Evolutionary conservation across 2,888 invertebrate species (phyloP), one percentile per base, ranked within the genome.

Genomic region (Andricus quercusramuli): DNA sequence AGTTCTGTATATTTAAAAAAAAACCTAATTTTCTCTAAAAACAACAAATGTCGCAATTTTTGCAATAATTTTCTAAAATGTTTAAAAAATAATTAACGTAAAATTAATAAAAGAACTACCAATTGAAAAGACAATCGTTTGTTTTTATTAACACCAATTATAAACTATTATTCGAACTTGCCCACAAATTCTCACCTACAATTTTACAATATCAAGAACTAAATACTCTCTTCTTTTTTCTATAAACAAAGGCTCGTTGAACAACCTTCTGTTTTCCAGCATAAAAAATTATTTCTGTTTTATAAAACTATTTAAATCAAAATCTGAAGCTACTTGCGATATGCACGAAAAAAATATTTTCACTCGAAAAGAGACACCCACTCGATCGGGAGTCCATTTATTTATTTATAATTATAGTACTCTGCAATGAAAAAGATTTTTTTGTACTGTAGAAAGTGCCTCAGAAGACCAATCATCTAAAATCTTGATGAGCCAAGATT

Each of bases 61-160:
- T 0, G 15, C 44, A 47, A 47, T 47, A 47, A 3, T 47, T 47
- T 15, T 17, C 4, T 13, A 47, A 15, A 15, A 47, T 1, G 20
- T 9, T 44, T 6, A 22, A 3, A 37, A 56, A 74, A 32, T 29
- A 44, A 17, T 47, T 3, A 17, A 5, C 47, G 29, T 32, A 5
- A 32, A 32, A 29, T 56, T 20, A 29, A 74, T 47, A 4, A 41
- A 74, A 51, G 15, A 51, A 51, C 6, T 13, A 74, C 9, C 1
- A n/a, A 32, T 37, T 32, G 29, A 56, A 74, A 74, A 74, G 56
- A 74, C 74, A 74, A 56, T 74, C 74, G n/a, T 56, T 74, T 32
- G 32, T 74, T 74, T 68, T 74, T 74, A 74, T 74, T 74, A 56
- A 74, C 74, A 74, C n/a, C 74, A 56, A 74, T 74, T 74, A 74